A percentile compares a stretch with the other conserved stretches of the same genome.
Conservation (phyloP, 92 coral and sea anemone genomes). For the Paragorgia papillata region DNA sequence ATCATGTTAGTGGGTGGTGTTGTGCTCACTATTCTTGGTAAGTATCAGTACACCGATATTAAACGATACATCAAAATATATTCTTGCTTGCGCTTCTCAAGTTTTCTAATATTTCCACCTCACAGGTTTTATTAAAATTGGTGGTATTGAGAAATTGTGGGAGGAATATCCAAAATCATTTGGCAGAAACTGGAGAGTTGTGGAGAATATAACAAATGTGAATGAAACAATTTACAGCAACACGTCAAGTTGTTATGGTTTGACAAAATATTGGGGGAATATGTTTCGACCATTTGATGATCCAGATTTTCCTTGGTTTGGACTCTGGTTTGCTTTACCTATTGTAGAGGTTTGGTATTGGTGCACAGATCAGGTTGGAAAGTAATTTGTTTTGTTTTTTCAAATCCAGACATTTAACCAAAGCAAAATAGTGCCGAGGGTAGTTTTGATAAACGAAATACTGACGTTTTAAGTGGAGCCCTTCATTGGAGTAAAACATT, state of each 20-base stretch:
- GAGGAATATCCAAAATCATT: constrained; percentile 52
- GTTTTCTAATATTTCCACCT: neutral
- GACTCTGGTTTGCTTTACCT: constrained; percentile 88
- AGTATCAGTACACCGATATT: constrained; percentile 41
- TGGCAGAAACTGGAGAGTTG: constrained; percentile 23
- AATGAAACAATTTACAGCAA: neutral
- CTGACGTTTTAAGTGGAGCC: too few relatives aligned
- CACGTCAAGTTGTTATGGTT: constrained; percentile 56
- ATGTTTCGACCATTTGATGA: constrained; percentile 91
- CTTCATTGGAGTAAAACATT: too few relatives aligned
- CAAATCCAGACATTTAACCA: too few relatives aligned
- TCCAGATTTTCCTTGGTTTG: constrained; percentile 98
- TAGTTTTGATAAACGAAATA: too few relatives aligned
- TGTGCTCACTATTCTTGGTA: constrained; percentile 76
- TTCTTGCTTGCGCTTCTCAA: neutral
- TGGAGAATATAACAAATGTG: constrained; percentile 20
- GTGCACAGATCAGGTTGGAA: constrained; percentile 94
- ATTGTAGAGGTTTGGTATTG: constrained; percentile 94
- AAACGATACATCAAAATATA: neutral
- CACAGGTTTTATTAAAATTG: constrained; percentile 52
- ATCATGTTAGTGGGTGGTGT: constrained; percentile 91
- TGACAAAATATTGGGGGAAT: constrained; percentile 90
- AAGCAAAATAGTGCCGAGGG: too few relatives aligned
- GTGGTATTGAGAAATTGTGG: constrained; percentile 54
- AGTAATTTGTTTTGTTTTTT: too few relatives aligned